Evolutionary conservation across 64 coral and sea anemone species (phyloP).

Genomic region (Porites lutea): DNA sequence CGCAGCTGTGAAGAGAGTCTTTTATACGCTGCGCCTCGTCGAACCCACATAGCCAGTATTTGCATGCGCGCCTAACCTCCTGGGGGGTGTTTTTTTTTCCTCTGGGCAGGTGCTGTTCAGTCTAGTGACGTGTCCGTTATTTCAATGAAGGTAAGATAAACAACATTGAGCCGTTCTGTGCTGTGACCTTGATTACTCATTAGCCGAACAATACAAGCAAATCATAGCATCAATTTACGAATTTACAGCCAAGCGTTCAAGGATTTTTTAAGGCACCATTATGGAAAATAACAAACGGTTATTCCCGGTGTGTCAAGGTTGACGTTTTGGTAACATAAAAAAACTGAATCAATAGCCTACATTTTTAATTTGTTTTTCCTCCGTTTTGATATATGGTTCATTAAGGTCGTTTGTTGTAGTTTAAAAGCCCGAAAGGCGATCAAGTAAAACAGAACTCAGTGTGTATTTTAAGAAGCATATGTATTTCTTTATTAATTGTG

Average conservation of each 20-base stretch:
- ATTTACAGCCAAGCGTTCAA: conserved; percentile 21
- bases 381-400: conserved; percentile 66
- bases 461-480: conserved; percentile 37
- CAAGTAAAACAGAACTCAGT: background rate
- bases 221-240: conserved; percentile 12
- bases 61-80: conserved; percentile 9
- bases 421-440: background rate
- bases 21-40: conserved; percentile 26
- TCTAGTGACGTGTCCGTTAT: conserved; percentile 48
- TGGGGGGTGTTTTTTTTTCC: conserved; percentile 54
- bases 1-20: conserved; percentile 52
- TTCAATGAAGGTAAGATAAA: conserved; percentile 56
- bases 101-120: conserved; percentile 34
- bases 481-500: conserved; percentile 38
- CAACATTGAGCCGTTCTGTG: conserved; percentile 12
- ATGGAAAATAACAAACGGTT: background rate
- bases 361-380: conserved; percentile 62
- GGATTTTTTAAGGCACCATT: background rate
- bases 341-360: conserved; percentile 26
- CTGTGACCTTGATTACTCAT: conserved; percentile 4
- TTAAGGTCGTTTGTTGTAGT: conserved; percentile 44
- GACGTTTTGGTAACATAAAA: conserved; percentile 11
- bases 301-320: background rate
- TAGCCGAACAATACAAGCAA: conserved; percentile 24
- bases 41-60: conserved; percentile 4